A percentile compares a stretch with the other conserved stretches of the same genome.
Conservation (phyloP, 2,888 invertebrate genomes). For the Brachylomia viminalis region DNA sequence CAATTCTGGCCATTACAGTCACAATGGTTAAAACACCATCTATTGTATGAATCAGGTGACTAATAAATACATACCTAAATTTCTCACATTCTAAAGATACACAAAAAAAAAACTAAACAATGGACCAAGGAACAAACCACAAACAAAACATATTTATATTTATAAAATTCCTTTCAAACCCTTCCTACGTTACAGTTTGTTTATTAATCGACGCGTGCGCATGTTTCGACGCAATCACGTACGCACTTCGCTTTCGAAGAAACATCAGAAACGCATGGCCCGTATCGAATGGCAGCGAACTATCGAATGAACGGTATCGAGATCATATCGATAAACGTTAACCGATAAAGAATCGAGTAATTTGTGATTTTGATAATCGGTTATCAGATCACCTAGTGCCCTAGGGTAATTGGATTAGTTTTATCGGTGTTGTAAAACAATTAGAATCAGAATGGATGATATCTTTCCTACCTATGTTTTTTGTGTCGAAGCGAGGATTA, state of each 20-base stretch:
- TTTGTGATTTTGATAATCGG: slow-evolving; percentile 18
- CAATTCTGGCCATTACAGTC: too few species aligned
- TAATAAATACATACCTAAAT: too few species aligned
- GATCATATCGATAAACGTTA: slow-evolving; percentile 32
- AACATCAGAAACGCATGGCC: slow-evolving; percentile 41
- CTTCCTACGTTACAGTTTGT: slow-evolving; percentile 56
- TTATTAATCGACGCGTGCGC: slow-evolving; percentile 65
- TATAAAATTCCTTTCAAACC: slow-evolving; percentile 58
- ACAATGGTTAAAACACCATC: too few species aligned
- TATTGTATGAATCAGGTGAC: too few species aligned
- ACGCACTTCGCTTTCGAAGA: slow-evolving; percentile 65
- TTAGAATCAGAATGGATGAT: background rate
- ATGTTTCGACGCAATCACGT: slow-evolving; percentile 58
- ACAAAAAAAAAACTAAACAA: background rate
- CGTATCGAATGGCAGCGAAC: slow-evolving; percentile 26
- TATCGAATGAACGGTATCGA: slow-evolving; percentile 34
- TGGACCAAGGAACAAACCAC: slow-evolving; percentile 11
- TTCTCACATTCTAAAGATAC: background rate
- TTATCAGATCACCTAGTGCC: slow-evolving; percentile 36
- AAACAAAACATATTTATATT: slow-evolving; percentile 42
- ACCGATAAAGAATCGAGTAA: slow-evolving; percentile 20
- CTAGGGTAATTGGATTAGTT: background rate
- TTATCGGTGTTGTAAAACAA: slow-evolving; percentile 21
- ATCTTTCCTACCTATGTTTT: background rate
- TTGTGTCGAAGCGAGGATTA: background rate